Percentiles rank a stretch among this genome's conserved stretches.
phyloP scores from a whole-genome alignment of 2,113 vertebrate species.

The Porphyrio hochstetteri region DNA sequence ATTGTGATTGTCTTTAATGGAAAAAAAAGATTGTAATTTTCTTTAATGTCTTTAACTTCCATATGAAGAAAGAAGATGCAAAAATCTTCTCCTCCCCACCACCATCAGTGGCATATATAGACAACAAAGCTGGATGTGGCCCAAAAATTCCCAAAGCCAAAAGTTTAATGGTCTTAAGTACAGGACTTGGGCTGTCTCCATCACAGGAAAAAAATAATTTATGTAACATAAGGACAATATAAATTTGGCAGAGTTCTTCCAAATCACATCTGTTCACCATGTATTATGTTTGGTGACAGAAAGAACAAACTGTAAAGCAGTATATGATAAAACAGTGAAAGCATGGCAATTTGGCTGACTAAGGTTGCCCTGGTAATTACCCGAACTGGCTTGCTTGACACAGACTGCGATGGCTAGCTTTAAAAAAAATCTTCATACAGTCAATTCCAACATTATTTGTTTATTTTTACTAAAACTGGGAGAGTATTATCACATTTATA shows the following conservation, averaged over 20 bases:
- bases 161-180: background rate
- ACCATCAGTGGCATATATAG: background rate
- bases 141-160: background rate
- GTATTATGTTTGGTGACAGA: constrained; percentile 25
- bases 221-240: background rate
- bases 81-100: background rate
- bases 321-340: background rate
- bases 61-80: background rate
- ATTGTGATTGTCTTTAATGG: background rate
- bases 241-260: background rate
- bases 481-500: background rate
- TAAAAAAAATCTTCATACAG: background rate
- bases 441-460: background rate
- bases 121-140: background rate
- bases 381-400: background rate
- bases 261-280: constrained; percentile 35
- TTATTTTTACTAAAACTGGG: background rate
- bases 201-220: background rate
- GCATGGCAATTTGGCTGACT: background rate
- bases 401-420: background rate
- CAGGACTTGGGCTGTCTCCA: background rate
- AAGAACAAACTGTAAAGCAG: background rate
- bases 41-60: background rate
- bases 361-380: background rate
- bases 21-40: background rate